Base-by-base conservation (phyloP, 1,140 invertebrate species). In the Zophobas morio region DNA sequence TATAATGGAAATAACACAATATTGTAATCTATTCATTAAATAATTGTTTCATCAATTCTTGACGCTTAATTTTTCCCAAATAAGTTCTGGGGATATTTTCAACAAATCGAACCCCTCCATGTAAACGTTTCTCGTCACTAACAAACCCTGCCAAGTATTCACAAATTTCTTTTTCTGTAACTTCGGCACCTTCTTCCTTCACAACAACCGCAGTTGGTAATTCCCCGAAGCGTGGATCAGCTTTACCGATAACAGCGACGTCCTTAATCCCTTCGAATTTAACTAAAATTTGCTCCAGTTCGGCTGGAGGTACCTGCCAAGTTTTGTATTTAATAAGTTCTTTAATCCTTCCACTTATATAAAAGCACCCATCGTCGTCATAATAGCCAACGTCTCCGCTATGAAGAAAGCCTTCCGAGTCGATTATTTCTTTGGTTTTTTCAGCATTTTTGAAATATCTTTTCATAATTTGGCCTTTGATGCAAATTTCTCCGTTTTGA, bases 281-380 rank as follows among this genome's bases (percentile, higher is more conserved):
- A 42, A 93, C 83, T 40, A 96, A 83, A 34, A 95, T 77, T 37
- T 89, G 89, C 89, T 96, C 95, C 34, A 95, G 80, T 85, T 94
- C 93, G 5, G 93, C 90, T 70, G 95, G 95, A 0, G 94, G 88
- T 0, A 93, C 92, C 88, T 95, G 94, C 80, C 91, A 92, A 47
- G 91, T 93, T 85, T 95, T 94, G 82, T 93, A 94, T 83, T 95
- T 95, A 60, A 95, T 95, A 0, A 95, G 85, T 81, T 95, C 94
- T 84, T 96, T 96, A 0, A 94, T 85, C 42, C 94, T 87, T 82
- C 95, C 94, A 1, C 93, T 91, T 78, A 96, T 91, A 75, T 89
- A 94, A 80, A 95, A 90, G 80, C 88, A 90, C 1, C 89, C 90
- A 5, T 94, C 88, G 5, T 89, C 82, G 80, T 95, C 93, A 79